These are phyloP conservation scores for Leucophenga montana DNA, from an alignment of 2,888 invertebrate genomes.

Conservation along the genomic window DNA sequence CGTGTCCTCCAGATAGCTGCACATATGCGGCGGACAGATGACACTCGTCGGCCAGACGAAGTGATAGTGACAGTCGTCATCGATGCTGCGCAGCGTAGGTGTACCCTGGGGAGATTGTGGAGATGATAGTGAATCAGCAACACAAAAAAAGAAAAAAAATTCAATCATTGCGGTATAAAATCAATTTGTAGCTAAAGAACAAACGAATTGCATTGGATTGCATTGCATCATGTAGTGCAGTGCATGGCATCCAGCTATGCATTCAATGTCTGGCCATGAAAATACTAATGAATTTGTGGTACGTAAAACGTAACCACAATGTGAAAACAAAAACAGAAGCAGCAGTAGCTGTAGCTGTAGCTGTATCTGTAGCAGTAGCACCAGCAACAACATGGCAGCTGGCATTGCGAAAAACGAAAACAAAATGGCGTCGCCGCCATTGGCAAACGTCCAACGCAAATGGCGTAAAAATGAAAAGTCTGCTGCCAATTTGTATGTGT, in stretches of 20 bases:
- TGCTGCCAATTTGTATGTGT: conserved; percentile 1
- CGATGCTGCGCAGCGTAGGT: conserved; percentile 68
- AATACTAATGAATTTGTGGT: conserved; percentile 34
- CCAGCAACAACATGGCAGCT: conserved; percentile 1
- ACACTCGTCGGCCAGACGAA: conserved; percentile 72
- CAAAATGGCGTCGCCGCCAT: conserved; percentile 4
- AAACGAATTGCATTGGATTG: conserved; percentile 4
- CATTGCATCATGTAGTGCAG: conserved; percentile 2
- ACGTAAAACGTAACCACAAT: conserved; percentile 27
- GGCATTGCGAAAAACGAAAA: not conserved
- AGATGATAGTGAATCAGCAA: not conserved
- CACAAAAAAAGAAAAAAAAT: conserved; percentile 9
- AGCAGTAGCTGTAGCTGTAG: too few species aligned
- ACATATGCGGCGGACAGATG: conserved; percentile 70
- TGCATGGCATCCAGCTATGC: not conserved
- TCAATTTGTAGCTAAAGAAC: conserved; percentile 20
- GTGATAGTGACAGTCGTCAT: conserved; percentile 68
- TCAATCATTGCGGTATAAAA: conserved; percentile 26
- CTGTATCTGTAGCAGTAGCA: too few species aligned
- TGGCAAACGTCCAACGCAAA: conserved; percentile 21
- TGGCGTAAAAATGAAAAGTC: conserved; percentile 17
- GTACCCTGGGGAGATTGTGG: conserved; percentile 59
- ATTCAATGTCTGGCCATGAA: conserved; percentile 23
- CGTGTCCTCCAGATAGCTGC: conserved; percentile 61
- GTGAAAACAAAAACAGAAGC: conserved; percentile 14